These are phyloP conservation scores for Anguilla japonica DNA, from an alignment of 2,113 vertebrate genomes.

Conservation along the genomic window DNA sequence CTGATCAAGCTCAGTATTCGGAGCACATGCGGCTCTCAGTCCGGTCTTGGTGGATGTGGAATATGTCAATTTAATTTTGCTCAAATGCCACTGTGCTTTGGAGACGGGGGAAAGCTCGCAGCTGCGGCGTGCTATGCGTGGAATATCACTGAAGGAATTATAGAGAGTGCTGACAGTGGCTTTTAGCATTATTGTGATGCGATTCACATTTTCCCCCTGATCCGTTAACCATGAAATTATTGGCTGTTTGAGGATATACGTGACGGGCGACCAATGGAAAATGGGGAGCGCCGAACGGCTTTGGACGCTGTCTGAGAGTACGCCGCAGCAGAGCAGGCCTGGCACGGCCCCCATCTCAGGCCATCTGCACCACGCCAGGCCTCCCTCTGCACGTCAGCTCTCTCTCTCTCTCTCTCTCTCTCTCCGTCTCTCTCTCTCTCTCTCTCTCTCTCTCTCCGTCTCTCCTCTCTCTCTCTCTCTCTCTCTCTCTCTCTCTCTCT, in stretches of 20 bases:
- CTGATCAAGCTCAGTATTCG: neutral
- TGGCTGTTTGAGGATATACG: conserved; percentile 9
- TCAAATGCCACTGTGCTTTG: neutral
- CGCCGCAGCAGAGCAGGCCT: too few relatives aligned
- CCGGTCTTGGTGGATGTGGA: neutral
- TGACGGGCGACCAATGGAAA: neutral
- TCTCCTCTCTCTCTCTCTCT: too few relatives aligned
- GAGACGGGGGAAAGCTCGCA: neutral
- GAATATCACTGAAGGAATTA: conserved; percentile 3
- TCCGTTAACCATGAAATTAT: conserved; percentile 12
- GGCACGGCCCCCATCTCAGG: neutral
- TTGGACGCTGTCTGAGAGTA: neutral
- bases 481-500: too few relatives aligned
- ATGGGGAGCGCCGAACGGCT: neutral
- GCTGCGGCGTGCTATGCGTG: neutral
- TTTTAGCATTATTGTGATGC: conserved; percentile 13
- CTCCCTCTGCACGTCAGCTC: neutral
- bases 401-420: neutral
- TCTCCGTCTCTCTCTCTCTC: too few relatives aligned
- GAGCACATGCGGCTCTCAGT: neutral
- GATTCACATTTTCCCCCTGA: neutral
- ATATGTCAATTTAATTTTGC: conserved; percentile 8
- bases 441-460: too few relatives aligned
- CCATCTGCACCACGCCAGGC: neutral
- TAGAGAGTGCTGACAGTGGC: conserved; percentile 7